Conservation (phyloP, 2,797 vertebrate species). For the Macrochelys suwanniensis region DNA sequence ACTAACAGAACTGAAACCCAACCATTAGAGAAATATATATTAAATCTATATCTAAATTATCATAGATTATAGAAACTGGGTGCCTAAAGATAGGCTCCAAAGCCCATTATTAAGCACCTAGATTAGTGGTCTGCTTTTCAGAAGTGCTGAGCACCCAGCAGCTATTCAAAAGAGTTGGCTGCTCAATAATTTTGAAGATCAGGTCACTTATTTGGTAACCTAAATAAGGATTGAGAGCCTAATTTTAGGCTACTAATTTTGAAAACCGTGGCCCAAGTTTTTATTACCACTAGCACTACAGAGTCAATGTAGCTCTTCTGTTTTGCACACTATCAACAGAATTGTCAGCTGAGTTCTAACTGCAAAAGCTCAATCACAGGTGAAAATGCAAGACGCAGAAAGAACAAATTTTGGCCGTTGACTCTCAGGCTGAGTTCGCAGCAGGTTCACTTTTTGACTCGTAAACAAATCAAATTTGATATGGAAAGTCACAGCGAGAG, state of each 20-base stretch:
- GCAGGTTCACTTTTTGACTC: neutral
- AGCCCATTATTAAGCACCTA: neutral
- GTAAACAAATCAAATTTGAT: neutral
- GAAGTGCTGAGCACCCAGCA: neutral
- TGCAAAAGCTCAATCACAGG: neutral
- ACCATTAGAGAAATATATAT: neutral
- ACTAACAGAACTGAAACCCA: neutral
- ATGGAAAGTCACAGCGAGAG: neutral
- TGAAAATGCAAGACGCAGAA: neutral
- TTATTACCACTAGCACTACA: neutral
- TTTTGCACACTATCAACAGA: neutral
- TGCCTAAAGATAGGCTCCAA: too few species aligned
- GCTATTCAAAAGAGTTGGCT: neutral
- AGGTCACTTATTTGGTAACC: too few species aligned
- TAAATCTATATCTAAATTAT: too few species aligned
- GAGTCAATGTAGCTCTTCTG: neutral
- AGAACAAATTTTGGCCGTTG: neutral
- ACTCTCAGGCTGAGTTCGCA: neutral
- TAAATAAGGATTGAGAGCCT: neutral
- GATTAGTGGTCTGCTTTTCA: neutral
- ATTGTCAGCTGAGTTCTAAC: neutral
- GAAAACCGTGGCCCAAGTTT: neutral
- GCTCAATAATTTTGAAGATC: neutral
- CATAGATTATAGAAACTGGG: neutral
- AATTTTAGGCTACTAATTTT: neutral